Evolutionary conservation across 2,797 vertebrate genomes (phyloP), one percentile per base, ranked within the genome.

Genomic region (Eleutherodactylus coqui): DNA sequence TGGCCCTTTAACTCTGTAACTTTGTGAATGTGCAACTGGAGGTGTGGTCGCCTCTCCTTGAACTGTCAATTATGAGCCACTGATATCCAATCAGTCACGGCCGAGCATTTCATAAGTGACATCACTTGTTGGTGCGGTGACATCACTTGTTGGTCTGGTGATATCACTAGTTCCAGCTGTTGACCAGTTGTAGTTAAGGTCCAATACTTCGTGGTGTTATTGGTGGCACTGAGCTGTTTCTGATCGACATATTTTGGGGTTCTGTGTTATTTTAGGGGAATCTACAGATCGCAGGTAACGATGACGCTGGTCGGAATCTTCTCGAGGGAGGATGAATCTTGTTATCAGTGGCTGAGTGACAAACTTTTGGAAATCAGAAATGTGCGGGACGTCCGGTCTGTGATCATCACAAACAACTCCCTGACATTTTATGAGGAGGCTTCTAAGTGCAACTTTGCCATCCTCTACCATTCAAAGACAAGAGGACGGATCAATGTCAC

Each of bases 381-480:
- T 1, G 83, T 69, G 29, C 53, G 29, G 19, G 83, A 78, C 8
- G 83, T 84, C 60, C 83, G 55, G 0, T 6, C 11, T 16, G 72
- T 83, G 7, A 19, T 58, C 24, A 75, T 83, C 36, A 43, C 69
- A 21, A 83, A 75, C 27, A 60, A n/a, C 8, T 45, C 34, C 27
- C 7, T 24, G 24, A 32, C 7, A 0, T 75, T 83, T 51, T 21
- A 8, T n/a, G 36, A 75, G 4, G 69, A 83, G 9, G 7, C 19
- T 14, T 38, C 17, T 0, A 75, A 75, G 47, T 83, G 82, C 17
- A 6, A 45, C n/a, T 83, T 75, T 32, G 82, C 53, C 53, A 75
- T 83, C n/a, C 45, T 83, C 14, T 83, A 83, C 53, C 82, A 83
- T 36, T 60, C 82, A 3, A 75, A 75, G 82, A 83, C n/a, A 2